A percentile compares a stretch with the other conserved stretches of the same genome.
Evolutionary conservation across 2,888 invertebrate genomes (phyloP).

Genomic region (Eudasyphora cyanicolor): DNA sequence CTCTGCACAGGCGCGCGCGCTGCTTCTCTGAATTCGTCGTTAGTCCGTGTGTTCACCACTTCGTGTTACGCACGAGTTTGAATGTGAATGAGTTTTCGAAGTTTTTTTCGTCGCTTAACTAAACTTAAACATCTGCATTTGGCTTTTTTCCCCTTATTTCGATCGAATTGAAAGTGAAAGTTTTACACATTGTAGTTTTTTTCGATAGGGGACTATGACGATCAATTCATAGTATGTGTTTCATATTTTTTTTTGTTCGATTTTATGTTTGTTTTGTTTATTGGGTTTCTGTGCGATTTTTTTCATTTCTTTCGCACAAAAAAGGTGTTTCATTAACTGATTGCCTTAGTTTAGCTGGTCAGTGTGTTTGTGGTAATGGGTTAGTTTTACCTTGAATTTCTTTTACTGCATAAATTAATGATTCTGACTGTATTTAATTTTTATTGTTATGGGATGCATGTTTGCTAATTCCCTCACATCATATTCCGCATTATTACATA

Average conservation of each 20-base stretch:
- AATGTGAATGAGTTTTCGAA: conserved; percentile 47
- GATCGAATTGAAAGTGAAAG: conserved; percentile 59
- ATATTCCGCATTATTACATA: conserved; percentile 47
- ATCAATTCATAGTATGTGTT: background rate
- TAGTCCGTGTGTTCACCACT: too few relatives aligned
- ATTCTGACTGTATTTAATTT: conserved; percentile 23
- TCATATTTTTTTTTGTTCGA: background rate
- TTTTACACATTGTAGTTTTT: conserved; percentile 50
- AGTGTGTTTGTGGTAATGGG: conserved; percentile 14
- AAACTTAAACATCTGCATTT: background rate
- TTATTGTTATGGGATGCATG: too few relatives aligned
- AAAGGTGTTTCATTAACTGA: background rate
- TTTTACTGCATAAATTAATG: conserved; percentile 42
- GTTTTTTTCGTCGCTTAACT: background rate
- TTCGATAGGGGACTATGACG: background rate
- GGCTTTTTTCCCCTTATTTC: conserved; percentile 32
- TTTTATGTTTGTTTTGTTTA: conserved; percentile 7
- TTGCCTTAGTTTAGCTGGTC: background rate
- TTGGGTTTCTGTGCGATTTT: conserved; percentile 17
- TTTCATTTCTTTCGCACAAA: background rate
- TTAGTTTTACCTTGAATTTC: conserved; percentile 48
- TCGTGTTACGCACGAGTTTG: conserved; percentile 41
- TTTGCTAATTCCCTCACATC: conserved; percentile 14
- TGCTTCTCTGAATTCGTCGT: conserved; percentile 9
- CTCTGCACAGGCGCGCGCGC: too few relatives aligned